phyloP scores from a whole-genome alignment of 2,888 invertebrate genomes.

The Lasioglossum villosulum region DNA sequence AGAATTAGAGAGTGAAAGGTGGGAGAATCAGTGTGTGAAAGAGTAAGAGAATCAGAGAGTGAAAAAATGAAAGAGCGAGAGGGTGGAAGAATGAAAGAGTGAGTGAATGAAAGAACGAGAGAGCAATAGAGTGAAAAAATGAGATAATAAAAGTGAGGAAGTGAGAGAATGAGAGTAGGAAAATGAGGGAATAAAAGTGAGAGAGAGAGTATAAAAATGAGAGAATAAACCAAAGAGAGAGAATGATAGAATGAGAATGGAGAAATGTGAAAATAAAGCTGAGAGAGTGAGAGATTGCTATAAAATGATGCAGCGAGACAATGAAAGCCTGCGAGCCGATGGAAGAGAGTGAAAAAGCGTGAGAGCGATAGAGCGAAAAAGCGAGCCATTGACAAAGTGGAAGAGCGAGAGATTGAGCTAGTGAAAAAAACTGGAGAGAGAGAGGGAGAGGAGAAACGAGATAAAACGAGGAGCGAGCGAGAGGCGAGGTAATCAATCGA shows the following conservation, averaged over 20 bases:
- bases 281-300: not conserved
- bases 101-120: too few species aligned
- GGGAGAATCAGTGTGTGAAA: too few species aligned
- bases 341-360: not conserved
- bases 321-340: not conserved
- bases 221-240: not conserved
- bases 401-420: not conserved
- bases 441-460: not conserved
- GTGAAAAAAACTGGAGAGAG: not conserved
- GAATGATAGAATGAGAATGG: not conserved
- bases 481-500: conserved; percentile 54
- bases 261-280: not conserved
- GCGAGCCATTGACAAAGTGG: not conserved
- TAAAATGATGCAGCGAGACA: not conserved
- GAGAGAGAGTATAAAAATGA: too few species aligned
- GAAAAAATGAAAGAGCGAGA: too few species aligned
- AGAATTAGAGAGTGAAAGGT: not conserved
- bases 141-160: not conserved
- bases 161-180: not conserved
- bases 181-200: not conserved
- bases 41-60: too few species aligned
- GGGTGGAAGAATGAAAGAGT: too few species aligned
- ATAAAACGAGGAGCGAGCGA: not conserved
- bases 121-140: not conserved
- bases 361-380: not conserved